A percentile compares a stretch with the other conserved stretches of the same genome.
Evolutionary conservation across 2,797 vertebrate species (phyloP).

Genomic region (Bradypodion ventrale): DNA sequence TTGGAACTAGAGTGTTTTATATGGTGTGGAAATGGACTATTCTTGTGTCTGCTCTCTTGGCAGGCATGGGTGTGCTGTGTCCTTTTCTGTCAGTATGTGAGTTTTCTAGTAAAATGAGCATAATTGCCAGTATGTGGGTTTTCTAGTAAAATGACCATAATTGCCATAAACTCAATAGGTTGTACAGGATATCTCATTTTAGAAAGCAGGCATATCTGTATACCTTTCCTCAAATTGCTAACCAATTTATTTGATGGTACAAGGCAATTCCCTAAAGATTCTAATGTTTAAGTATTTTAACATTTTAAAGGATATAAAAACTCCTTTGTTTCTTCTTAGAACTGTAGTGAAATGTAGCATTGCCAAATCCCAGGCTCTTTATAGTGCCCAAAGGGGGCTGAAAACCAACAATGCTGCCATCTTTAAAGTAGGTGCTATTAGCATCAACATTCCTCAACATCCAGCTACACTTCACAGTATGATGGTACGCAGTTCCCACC

Average conservation of each 20-base stretch:
- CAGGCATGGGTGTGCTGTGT: background rate
- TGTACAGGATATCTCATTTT: constrained; percentile 11
- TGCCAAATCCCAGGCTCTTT: constrained; percentile 96
- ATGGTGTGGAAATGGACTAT: background rate
- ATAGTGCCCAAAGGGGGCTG: constrained; percentile 94
- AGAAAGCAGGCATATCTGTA: constrained; percentile 57
- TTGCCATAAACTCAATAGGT: background rate
- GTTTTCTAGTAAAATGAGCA: background rate
- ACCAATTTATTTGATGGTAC: background rate
- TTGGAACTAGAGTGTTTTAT: background rate
- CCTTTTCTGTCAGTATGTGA: background rate
- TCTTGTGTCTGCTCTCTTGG: background rate
- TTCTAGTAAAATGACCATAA: background rate
- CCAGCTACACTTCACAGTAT: constrained; percentile 98
- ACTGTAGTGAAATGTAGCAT: constrained; percentile 99
- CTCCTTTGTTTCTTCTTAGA: constrained; percentile 70
- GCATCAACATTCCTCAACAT: constrained; percentile 98
- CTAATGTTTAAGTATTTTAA: background rate
- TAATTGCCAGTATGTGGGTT: background rate
- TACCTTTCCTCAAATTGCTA: background rate
- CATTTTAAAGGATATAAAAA: background rate
- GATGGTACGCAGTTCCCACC: constrained; percentile 99
- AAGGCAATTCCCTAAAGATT: background rate
- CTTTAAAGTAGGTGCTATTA: constrained; percentile 95
- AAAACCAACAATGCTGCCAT: constrained; percentile 95